phyloP scores from a whole-genome alignment of 2,113 vertebrate species.

The Lates calcarifer region DNA sequence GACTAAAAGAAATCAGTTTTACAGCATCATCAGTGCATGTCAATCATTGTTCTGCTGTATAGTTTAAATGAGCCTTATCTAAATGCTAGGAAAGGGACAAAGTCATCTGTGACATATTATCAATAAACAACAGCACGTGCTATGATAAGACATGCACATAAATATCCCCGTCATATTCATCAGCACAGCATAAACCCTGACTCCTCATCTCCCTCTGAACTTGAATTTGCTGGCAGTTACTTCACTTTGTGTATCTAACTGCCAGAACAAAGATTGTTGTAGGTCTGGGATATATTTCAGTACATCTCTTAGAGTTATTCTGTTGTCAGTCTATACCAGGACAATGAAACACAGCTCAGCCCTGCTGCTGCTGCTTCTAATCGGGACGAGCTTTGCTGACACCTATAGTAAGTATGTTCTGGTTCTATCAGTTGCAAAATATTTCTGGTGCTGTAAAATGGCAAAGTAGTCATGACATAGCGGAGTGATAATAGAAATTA shows the following conservation, averaged over 20 bases:
- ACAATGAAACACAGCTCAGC: conserved; percentile 16
- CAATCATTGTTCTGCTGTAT: neutral
- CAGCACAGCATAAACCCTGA: neutral
- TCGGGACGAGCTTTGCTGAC: neutral
- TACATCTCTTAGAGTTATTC: neutral
- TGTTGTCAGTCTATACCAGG: neutral
- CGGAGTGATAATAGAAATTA: neutral
- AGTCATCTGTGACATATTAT: neutral
- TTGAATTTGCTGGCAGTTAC: too few species aligned
- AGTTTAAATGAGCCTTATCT: neutral
- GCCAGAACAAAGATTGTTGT: neutral
- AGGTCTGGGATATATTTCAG: neutral
- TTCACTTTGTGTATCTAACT: too few species aligned
- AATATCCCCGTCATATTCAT: conserved; percentile 18
- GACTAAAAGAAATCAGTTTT: neutral
- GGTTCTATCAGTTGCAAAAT: too few species aligned
- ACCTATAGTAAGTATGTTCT: conserved; percentile 7
- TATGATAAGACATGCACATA: conserved; percentile 21
- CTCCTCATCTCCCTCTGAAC: neutral
- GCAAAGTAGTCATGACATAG: too few species aligned
- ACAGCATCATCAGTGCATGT: neutral
- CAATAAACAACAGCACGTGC: neutral
- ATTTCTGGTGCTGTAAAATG: too few species aligned
- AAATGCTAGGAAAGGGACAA: neutral
- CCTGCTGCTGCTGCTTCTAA: conserved; percentile 18